Base-by-base conservation (phyloP, 2,113 vertebrate genomes). In the Numenius arquata region DNA sequence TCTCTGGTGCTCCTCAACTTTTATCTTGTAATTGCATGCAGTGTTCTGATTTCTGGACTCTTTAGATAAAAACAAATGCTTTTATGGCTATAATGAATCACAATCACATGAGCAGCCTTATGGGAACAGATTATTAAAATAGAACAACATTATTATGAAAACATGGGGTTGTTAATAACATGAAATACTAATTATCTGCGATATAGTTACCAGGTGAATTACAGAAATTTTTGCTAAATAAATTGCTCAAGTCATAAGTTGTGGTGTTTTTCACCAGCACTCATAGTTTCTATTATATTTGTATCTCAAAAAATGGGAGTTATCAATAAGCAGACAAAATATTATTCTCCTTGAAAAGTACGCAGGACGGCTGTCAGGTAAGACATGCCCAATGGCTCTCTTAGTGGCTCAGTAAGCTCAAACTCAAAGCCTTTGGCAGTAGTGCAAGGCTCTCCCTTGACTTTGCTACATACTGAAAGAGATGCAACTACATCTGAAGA, bases 81-180 rank as follows among this genome's bases (percentile, higher is more conserved):
- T 94, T 88, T 70, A 62, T 70, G 90, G 59, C 43, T 74, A 34
- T 63, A 92, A 84, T 92, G 90, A 90, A 77, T 85, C 88, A 83
- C 36, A 77, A 45, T 66, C 55, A 80, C n/a, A 59, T 74, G 47
- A 88, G 38, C 15, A 73, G 25, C 29, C 72, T 80, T 63, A 80
- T 66, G 65, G 74, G 84, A 85, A 72, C 36, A 48, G 36, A 53
- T 27, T 95, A 71, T 56, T 72, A 68, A 76, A 95, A 90, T 36
- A 71, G 59, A 88, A 66, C 19, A 66, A 18, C 15, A 32, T 72
- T 91, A 61, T 78, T 76, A 92, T 29, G 77, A 89, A 96, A 94
- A 78, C 30, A 66, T 25, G 6, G 9, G 12, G 26, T 52, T 36
- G 36, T 32, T 82, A 76, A 80, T 63, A 77, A 19, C 36, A 77